Evolutionary conservation across 2,797 vertebrate species (phyloP), one percentile per base, ranked within the genome.

Genomic region (Catamblyrhynchus diadema): DNA sequence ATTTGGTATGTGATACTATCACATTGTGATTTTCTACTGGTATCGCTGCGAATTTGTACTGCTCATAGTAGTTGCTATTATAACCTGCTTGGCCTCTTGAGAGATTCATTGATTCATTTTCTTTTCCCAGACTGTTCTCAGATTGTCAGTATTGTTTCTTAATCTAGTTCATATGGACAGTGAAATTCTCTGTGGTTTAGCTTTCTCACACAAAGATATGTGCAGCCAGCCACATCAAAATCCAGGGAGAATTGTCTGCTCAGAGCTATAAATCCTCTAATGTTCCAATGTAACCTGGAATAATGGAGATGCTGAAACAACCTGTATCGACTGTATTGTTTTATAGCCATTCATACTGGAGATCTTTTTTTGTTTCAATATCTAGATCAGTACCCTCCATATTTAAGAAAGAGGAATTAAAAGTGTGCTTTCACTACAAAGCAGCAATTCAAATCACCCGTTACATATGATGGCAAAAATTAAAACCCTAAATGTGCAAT

Each of bases 61-160:
- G 48, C 44, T 95, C 24, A 7, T 18, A 48, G 70, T 60, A 28
- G 45, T 39, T 88, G 51, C 17, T 62, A 56, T 80, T 84, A 64
- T 64, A 95, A 91, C 45, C 67, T 90, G 24, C 28, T 44, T 80
- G 19, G 67, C 53, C 91, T 86, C 95, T 50, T 79, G 91, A 94
- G 93, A 92, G 23, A 67, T 50, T 80, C 66, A 59, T 80, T 94
- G 78, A 95, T 93, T 95, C 53, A 73, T 96, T 94, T 96, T 94
- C 73, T 93, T 88, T 96, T 82, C 81, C 61, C 86, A 92, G 50
- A 7, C 74, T 87, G 39, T 84, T 94, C 83, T 92, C 67, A 87
- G 81, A 93, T 91, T 97, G 90, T 95, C 94, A 85, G 88, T 71
- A 91, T 89, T 96, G 95, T 91, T 96, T 95, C 94, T 95, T 97